These are phyloP conservation scores for Papilio demoleus DNA, from an alignment of 2,888 invertebrate genomes.

Conservation along the genomic window DNA sequence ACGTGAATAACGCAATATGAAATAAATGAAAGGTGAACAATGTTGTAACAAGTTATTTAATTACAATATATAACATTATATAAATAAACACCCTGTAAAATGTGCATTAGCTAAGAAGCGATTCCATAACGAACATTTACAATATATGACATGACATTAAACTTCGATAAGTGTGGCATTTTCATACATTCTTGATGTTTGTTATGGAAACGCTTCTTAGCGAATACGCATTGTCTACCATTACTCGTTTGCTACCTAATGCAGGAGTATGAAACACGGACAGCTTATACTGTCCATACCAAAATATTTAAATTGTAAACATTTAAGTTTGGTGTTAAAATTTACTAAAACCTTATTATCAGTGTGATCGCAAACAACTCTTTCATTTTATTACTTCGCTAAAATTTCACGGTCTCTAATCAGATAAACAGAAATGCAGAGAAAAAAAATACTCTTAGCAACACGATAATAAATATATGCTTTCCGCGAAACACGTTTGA, in stretches of 20 bases:
- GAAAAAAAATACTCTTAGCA: constrained; percentile 31
- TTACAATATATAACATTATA: background rate
- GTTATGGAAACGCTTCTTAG: no score
- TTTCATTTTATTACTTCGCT: constrained; percentile 38
- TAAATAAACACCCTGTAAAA: background rate
- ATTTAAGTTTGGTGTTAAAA: background rate
- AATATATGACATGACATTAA: no score
- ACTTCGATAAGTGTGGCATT: no score
- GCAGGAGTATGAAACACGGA: no score
- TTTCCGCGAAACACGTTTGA: constrained; percentile 49
- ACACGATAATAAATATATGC: constrained; percentile 47
- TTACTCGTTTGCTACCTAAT: no score
- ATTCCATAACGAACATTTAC: no score
- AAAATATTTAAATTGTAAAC: background rate
- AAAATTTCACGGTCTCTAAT: constrained; percentile 33
- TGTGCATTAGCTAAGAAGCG: no score
- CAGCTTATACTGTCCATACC: no score
- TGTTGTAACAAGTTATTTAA: background rate
- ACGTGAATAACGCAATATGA: background rate
- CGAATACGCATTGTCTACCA: no score
- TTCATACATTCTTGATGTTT: no score
- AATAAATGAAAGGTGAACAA: background rate
- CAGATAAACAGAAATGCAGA: constrained; percentile 34
- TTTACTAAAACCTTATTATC: constrained; percentile 34
- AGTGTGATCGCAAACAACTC: constrained; percentile 15